Conservation (phyloP, 2,888 invertebrate genomes). For the Phlogophora meticulosa region DNA sequence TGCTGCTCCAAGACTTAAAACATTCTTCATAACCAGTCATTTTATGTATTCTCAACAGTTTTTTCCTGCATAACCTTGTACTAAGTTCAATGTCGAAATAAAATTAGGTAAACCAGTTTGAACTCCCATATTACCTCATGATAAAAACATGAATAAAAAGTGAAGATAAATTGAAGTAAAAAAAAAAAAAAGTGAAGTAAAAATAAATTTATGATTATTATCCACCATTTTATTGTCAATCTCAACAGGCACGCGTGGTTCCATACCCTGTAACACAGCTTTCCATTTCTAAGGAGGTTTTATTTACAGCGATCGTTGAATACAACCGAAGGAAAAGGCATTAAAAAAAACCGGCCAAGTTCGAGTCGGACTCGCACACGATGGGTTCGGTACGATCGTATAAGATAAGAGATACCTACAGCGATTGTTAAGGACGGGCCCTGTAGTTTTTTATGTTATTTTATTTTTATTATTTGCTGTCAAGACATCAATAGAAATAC, state of each 20-base stretch:
- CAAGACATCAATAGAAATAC: no score
- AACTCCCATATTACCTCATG: constrained; percentile 11
- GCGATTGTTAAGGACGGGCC: no score
- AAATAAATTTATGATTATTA: neutral
- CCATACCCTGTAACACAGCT: no score
- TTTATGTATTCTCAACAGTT: constrained; percentile 39
- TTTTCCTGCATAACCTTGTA: constrained; percentile 58
- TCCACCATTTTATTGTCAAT: neutral
- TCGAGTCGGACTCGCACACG: no score
- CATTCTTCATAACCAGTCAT: constrained; percentile 35
- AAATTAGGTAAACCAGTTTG: constrained; percentile 61
- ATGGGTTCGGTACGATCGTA: no score
- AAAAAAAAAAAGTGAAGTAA: no score
- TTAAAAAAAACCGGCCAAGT: neutral
- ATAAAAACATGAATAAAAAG: constrained; percentile 32
- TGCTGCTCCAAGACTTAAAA: constrained; percentile 9
- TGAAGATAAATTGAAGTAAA: no score
- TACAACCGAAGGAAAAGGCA: neutral
- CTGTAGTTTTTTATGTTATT: no score
- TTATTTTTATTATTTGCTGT: no score
- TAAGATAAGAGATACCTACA: no score
- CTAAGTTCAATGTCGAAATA: constrained; percentile 67
- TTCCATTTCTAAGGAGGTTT: neutral
- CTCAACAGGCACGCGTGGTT: neutral
- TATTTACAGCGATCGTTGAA: constrained; percentile 3